Evolutionary conservation across 2,113 vertebrate species (phyloP).

Genomic region (Coregonus clupeaformis): DNA sequence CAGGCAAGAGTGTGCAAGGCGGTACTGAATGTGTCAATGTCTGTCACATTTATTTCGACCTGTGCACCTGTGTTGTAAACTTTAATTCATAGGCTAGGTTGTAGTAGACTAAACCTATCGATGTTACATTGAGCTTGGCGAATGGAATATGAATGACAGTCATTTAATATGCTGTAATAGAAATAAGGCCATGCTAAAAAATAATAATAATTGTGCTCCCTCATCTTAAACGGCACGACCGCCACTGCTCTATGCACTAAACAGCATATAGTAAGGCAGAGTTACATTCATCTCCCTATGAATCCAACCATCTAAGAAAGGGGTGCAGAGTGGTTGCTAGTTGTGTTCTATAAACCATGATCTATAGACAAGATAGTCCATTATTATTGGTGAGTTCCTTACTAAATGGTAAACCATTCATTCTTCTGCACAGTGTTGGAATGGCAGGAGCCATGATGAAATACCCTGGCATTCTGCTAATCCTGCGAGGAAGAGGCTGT

Average conservation of each 20-base stretch:
- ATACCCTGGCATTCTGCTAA: conserved; percentile 30
- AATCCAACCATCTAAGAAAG: not conserved
- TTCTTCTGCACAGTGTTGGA: not conserved
- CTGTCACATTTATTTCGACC: too few species aligned
- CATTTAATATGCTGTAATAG: too few species aligned
- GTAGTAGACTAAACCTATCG: too few species aligned
- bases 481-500: conserved; percentile 39
- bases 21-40: too few species aligned
- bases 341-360: not conserved
- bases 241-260: not conserved
- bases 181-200: too few species aligned
- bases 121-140: too few species aligned
- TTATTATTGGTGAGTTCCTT: not conserved
- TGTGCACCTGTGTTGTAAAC: too few species aligned
- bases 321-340: not conserved
- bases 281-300: conserved; percentile 4
- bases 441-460: conserved; percentile 6
- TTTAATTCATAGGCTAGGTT: too few species aligned
- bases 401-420: not conserved
- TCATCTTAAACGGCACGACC: too few species aligned
- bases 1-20: too few species aligned
- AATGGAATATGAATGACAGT: too few species aligned
- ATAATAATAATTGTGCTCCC: too few species aligned
- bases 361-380: not conserved
- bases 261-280: conserved; percentile 10